Evolutionary conservation across 2,888 invertebrate genomes (phyloP).

Genomic region (Andrena bucephala): DNA sequence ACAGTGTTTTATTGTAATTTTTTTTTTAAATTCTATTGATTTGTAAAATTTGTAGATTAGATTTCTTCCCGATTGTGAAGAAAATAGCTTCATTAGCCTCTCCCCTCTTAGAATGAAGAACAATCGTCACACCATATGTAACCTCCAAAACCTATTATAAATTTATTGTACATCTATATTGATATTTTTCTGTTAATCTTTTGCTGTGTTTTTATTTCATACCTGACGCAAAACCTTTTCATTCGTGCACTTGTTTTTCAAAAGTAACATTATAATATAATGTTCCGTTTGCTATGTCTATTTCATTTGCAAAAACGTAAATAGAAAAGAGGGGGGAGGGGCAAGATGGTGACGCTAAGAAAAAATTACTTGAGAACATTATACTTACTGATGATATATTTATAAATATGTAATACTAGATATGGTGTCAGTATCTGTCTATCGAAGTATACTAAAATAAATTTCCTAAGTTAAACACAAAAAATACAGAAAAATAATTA

Average conservation of each 20-base stretch:
- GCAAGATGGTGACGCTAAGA: no score
- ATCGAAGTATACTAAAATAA: no score
- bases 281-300: background rate
- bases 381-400: no score
- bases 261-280: background rate
- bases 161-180: slow-evolving; percentile 14
- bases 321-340: background rate
- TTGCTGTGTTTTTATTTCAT: background rate
- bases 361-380: no score
- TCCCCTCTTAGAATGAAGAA: slow-evolving; percentile 12
- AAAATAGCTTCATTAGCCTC: slow-evolving; percentile 29
- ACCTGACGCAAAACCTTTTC: background rate
- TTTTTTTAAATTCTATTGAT: background rate
- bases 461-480: no score
- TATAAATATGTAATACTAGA: no score
- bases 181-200: background rate
- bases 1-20: slow-evolving; percentile 16
- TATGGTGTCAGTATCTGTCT: no score
- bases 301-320: background rate
- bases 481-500: no score
- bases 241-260: background rate
- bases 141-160: slow-evolving; percentile 29
- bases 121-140: slow-evolving; percentile 17
- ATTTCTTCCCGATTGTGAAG: slow-evolving; percentile 1
- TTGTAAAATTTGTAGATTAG: slow-evolving; percentile 36